Evolutionary conservation across 2,797 vertebrate genomes (phyloP), one percentile per base, ranked within the genome.

Genomic region (Florisuga fusca): DNA sequence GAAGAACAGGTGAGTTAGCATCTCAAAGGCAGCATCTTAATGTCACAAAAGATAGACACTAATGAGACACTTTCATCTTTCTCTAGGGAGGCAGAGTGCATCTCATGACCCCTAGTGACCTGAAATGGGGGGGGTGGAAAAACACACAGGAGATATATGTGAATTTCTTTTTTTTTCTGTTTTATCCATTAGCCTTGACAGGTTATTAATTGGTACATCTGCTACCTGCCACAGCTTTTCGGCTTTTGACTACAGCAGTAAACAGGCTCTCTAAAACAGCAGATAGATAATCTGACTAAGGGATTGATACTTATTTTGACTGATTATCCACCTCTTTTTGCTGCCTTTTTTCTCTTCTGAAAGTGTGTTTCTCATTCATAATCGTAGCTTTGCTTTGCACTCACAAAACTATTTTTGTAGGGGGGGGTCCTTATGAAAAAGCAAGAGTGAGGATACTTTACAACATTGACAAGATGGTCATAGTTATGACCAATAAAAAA

Each of bases 1-100:
- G 98, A 99, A 20, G 98, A 99, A 55, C 99, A 99, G 98, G 99
- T 99, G 96, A 98, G 98, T 98, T 88, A 29, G 75, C 67, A 82
- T 92, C 95, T 93, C 89, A 78, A 86, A 94, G 91, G 68, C 84
- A 72, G 33, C 14, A 0, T 93, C 73, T 57, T 67, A 64, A 88
- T 89, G 94, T 96, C 87, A 36, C 41, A 75, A 95, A 96, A 94
- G 92, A 95, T n/a, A 90, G 97, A 95, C 62, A 1, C 94, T 97
- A 97, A 97, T 96, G 96, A 98, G 97, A 91, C 91, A 89, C 86
- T 64, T 84, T 61, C 51, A 33, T 94, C 81, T 87, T 48, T 96
- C 96, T 80, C 91, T 36, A 11, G 95, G 91, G 97, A 97, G 81
- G 68, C 38, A 31, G 54, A 48, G 45, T 83, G n/a, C 85, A 81